These are phyloP conservation scores for honey bee (Apis mellifera) DNA, from an alignment of 1,140 invertebrate genomes.

Conservation along the genomic window DNA sequence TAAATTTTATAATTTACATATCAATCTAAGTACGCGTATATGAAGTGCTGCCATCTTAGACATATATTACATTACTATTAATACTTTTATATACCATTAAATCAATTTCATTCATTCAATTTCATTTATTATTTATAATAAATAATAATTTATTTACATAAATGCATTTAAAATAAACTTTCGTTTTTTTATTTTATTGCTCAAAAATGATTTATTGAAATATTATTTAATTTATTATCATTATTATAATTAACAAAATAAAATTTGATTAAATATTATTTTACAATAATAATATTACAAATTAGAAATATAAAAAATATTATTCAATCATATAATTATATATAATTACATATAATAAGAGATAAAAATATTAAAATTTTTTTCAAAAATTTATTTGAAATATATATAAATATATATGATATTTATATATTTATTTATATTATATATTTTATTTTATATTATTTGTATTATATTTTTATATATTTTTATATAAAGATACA, in stretches of 20 bases:
- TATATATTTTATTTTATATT: too few species aligned
- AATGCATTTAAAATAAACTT: too few species aligned
- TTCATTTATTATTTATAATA: not conserved
- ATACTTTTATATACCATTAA: not conserved
- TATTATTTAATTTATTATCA: too few species aligned
- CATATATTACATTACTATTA: slow-evolving; percentile 46
- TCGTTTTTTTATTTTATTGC: too few species aligned
- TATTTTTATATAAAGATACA: too few species aligned
- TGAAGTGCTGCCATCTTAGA: slow-evolving; percentile 58
- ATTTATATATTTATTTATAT: too few species aligned
- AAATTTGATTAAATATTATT: not conserved
- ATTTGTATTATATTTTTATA: too few species aligned
- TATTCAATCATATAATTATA: too few species aligned
- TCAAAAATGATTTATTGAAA: not conserved
- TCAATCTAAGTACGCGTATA: slow-evolving; percentile 57
- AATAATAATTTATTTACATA: not conserved
- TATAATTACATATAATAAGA: too few species aligned
- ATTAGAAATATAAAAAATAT: not conserved
- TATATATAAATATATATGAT: too few species aligned
- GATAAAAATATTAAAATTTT: too few species aligned
- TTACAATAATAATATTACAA: not conserved
- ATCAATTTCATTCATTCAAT: not conserved
- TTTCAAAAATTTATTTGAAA: too few species aligned
- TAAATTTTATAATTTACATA: slow-evolving; percentile 50
- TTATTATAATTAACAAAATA: not conserved